phyloP scores from a whole-genome alignment of 2,888 invertebrate genomes.

The Pristionchus mayeri region DNA sequence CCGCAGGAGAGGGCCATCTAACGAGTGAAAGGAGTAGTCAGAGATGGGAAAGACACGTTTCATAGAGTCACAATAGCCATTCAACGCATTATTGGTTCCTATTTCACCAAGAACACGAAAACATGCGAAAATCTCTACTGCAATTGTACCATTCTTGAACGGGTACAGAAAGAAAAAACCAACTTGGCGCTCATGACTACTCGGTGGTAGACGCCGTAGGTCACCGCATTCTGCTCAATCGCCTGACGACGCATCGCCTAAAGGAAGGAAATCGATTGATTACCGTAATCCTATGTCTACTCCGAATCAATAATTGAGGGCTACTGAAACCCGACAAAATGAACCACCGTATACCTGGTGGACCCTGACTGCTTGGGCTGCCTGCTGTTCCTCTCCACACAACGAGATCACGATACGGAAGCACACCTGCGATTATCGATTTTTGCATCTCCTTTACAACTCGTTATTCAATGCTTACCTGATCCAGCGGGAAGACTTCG shows the following conservation, averaged over 20 bases:
- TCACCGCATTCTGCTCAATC: constrained; percentile 95
- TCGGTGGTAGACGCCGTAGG: constrained; percentile 90
- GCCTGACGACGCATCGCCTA: constrained; percentile 91
- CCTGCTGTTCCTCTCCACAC: constrained; percentile 91
- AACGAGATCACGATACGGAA: constrained; percentile 98
- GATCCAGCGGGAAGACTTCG: constrained; percentile 69
- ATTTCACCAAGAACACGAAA: too few relatives aligned
- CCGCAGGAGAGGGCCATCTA: constrained; percentile 83
- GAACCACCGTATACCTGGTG: constrained; percentile 59
- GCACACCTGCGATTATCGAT: constrained; percentile 81
- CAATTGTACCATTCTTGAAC: too few relatives aligned
- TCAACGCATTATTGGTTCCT: too few relatives aligned
- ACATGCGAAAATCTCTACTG: too few relatives aligned
- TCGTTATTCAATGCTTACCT: constrained; percentile 50
- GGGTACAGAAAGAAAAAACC: not conserved
- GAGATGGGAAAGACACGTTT: too few relatives aligned
- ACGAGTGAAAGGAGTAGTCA: not conserved
- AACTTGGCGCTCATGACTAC: constrained; percentile 91
- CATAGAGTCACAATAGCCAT: too few relatives aligned
- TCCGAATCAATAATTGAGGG: not conserved
- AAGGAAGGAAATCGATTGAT: not conserved
- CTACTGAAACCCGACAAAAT: constrained; percentile 12
- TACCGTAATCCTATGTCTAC: not conserved
- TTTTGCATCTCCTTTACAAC: not conserved
- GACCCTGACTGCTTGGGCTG: constrained; percentile 91